Conservation (phyloP, 2,113 vertebrate genomes). For the Anthoscopus minutus region DNA sequence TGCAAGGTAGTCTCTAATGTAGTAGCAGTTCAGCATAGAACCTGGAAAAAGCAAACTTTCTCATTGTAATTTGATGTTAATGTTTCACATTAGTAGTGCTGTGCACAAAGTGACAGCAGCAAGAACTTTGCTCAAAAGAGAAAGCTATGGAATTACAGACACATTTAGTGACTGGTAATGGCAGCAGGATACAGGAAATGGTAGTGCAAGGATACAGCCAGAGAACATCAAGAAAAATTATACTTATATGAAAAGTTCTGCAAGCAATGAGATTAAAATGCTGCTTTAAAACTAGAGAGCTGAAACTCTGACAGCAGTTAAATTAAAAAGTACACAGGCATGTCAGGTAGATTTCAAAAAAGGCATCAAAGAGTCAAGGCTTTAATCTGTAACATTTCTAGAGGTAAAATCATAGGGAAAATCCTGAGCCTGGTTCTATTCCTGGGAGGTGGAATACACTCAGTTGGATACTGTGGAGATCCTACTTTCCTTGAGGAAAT, state of each 20-base stretch:
- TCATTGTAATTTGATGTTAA: background rate
- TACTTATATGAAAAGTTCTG: background rate
- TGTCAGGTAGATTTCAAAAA: background rate
- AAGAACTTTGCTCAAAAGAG: background rate
- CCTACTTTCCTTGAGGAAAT: background rate
- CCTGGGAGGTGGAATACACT: background rate
- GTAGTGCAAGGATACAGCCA: background rate
- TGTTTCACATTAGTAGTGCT: background rate
- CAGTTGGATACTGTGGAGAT: background rate
- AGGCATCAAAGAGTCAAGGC: background rate
- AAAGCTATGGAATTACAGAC: background rate
- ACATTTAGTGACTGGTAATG: background rate
- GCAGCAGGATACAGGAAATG: background rate
- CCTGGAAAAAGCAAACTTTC: background rate
- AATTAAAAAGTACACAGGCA: background rate
- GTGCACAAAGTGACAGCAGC: background rate
- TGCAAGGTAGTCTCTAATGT: background rate
- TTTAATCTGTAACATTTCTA: background rate
- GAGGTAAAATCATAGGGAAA: background rate
- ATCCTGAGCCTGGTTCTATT: background rate
- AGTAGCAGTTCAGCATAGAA: background rate
- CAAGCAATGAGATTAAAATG: background rate
- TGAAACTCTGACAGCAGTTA: background rate
- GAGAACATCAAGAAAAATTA: background rate
- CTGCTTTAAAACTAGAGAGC: background rate